Base-by-base conservation (phyloP, 23 tunicate species). In the Corella eumyota region DNA sequence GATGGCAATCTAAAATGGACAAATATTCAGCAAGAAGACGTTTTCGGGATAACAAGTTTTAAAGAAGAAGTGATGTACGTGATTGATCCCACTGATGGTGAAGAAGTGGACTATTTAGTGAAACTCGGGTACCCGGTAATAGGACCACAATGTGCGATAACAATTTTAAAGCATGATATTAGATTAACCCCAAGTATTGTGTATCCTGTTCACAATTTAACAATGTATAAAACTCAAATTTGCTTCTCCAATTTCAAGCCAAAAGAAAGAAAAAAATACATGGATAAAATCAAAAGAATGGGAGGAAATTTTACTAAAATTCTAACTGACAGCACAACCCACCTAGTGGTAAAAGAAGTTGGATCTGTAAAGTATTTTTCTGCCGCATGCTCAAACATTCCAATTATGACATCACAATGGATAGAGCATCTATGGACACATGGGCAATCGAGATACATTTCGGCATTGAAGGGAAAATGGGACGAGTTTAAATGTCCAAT, bases 341-440 rank as follows among this genome's bases (percentile, higher is more conserved):
- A 86, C 52, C 59, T 86, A 23, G 80, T 86, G 46, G 95, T 86
- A 30, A 84, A 75, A 32, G 85, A 86, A 38, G 95, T 86, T 24
- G 95, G 95, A 6, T 77, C 86, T 1, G 75, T 78, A 51, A 86
- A 86, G 58, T 86, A 86, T 67, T 78, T 86, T 33, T 71, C 80
- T 64, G 95, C 95, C 28, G 73, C 86, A 0, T 60, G 60, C 30
- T 50, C 38, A 0, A 65, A 73, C 4, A 86, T 86, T n/a, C 71
- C 85, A 15, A 72, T 86, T 29, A 86, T 86, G 95, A 78, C 75
- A 9, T 25, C 31, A 23, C 86, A 86, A 4, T 86, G 95, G 95
- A 72, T 86, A 11, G 61, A 71, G 11, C 80, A 86, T 66, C 29
- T 86, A 19, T 86, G 95, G 95, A 78, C 62, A 52, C 65, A 72